Percentiles rank a stretch among this genome's conserved stretches.
Conservation (phyloP, 2,888 invertebrate species). For the Himalopsyche tibetana region DNA sequence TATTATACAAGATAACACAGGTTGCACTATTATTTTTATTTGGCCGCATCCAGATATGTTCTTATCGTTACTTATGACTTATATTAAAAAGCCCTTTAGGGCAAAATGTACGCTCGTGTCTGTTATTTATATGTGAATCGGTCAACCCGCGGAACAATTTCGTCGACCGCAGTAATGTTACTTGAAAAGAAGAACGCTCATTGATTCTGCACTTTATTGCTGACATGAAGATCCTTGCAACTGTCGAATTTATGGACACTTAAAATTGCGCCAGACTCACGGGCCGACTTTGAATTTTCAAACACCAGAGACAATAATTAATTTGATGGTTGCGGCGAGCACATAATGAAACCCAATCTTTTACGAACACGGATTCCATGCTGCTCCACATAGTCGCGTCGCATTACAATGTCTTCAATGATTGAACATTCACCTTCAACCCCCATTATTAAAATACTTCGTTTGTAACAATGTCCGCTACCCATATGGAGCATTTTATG, state of each 20-base stretch:
- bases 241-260: constrained; percentile 57
- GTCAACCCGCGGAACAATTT: constrained; percentile 1
- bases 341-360: constrained; percentile 9
- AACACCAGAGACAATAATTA: constrained; percentile 17
- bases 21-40: too few relatives aligned
- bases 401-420: too few relatives aligned
- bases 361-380: background rate
- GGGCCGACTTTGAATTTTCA: constrained; percentile 33
- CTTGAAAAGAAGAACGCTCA: constrained; percentile 48
- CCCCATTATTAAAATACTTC: too few relatives aligned
- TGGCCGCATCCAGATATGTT: too few relatives aligned
- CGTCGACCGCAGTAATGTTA: constrained; percentile 49
- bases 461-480: too few relatives aligned
- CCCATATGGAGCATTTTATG: too few relatives aligned
- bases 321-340: constrained; percentile 28
- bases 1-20: too few relatives aligned
- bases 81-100: too few relatives aligned
- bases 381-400: too few relatives aligned
- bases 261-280: constrained; percentile 42
- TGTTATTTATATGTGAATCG: background rate
- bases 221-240: constrained; percentile 48
- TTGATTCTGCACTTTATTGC: constrained; percentile 55
- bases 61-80: too few relatives aligned
- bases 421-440: too few relatives aligned
- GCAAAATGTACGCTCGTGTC: background rate